Evolutionary conservation across 2,797 vertebrate genomes (phyloP).

Genomic region (Sparidentex hasta): DNA sequence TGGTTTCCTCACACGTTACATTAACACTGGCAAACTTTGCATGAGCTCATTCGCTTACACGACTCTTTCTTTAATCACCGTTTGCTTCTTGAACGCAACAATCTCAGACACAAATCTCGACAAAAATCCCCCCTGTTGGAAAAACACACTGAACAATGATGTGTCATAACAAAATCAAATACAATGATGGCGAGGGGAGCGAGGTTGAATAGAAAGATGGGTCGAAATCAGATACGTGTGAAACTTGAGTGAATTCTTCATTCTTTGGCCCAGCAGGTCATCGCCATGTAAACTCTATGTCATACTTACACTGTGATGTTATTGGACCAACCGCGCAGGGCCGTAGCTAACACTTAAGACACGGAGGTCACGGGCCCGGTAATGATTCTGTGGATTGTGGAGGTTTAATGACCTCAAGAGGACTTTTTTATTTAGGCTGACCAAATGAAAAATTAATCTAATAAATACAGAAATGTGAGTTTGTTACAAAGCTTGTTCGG

Average conservation of each 20-base stretch:
- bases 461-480: background rate
- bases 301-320: background rate
- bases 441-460: background rate
- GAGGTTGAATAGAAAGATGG: constrained; percentile 27
- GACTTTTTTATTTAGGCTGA: background rate
- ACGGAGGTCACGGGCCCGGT: background rate
- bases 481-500: background rate
- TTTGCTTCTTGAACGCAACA: constrained; percentile 36
- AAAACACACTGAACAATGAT: background rate
- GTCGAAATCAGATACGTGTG: constrained; percentile 35
- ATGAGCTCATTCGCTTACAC: constrained; percentile 17
- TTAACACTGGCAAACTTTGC: background rate
- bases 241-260: background rate
- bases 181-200: background rate
- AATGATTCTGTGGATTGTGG: background rate
- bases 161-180: background rate
- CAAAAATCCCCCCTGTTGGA: constrained; percentile 19
- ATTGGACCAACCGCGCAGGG: background rate
- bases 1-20: background rate
- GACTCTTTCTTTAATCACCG: constrained; percentile 30
- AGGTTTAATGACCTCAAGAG: background rate
- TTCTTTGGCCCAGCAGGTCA: background rate
- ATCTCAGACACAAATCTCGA: constrained; percentile 26
- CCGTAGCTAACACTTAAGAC: too few species aligned
- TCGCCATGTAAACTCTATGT: background rate